phyloP scores from a whole-genome alignment of 2,113 vertebrate species.

The Ameiurus melas region DNA sequence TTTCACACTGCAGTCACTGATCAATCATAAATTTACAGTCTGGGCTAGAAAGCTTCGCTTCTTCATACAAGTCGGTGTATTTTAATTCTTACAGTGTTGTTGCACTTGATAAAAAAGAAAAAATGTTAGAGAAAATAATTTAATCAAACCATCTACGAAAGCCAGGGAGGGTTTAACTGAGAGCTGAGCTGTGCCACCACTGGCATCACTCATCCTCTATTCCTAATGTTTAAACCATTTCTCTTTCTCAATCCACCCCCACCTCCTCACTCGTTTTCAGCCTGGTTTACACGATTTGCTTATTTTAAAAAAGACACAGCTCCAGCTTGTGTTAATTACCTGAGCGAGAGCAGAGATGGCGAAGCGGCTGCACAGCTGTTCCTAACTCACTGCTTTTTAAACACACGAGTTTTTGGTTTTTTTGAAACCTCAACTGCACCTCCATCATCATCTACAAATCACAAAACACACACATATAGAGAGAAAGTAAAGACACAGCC shows the following conservation, averaged over 20 bases:
- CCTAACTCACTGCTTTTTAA: neutral
- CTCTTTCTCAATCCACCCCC: neutral
- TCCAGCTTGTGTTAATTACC: constrained; percentile 54
- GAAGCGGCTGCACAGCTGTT: constrained; percentile 55
- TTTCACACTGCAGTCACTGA: neutral
- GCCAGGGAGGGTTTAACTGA: neutral
- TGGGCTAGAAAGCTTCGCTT: neutral
- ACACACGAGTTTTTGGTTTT: neutral
- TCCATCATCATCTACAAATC: constrained; percentile 19
- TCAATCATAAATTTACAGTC: neutral
- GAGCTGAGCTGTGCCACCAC: neutral
- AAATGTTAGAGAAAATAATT: no score
- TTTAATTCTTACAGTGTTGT: neutral
- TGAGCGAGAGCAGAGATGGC: constrained; percentile 38
- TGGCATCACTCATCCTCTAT: neutral
- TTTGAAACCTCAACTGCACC: constrained; percentile 38
- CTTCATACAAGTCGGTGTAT: neutral
- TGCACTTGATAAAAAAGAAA: neutral
- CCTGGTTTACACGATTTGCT: constrained; percentile 26
- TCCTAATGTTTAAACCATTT: neutral
- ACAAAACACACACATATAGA: neutral
- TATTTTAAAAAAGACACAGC: constrained; percentile 6
- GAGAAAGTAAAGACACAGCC: constrained; percentile 3
- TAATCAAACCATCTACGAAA: neutral
- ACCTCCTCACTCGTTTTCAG: constrained; percentile 24